phyloP scores from a whole-genome alignment of 2,113 vertebrate genomes.

The Vulpes ferrilata region DNA sequence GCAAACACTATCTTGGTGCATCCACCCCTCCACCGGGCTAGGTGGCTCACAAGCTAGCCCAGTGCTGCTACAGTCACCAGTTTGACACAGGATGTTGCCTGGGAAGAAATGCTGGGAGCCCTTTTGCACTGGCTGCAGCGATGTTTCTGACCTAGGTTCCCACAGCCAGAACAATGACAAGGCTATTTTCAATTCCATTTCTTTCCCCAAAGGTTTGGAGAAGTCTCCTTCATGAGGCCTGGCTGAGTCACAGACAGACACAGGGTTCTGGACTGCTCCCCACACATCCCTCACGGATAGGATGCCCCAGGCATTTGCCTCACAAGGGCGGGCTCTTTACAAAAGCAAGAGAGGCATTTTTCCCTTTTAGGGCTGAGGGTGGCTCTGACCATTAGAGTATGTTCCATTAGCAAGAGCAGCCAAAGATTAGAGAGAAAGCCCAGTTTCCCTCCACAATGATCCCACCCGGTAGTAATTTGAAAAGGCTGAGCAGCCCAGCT shows the following conservation, averaged over 20 bases:
- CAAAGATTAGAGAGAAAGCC: background rate
- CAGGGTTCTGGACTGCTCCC: background rate
- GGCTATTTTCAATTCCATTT: background rate
- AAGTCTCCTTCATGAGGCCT: background rate
- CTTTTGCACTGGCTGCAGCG: background rate
- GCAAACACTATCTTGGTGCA: background rate
- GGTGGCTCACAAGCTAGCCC: background rate
- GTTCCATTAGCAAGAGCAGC: background rate
- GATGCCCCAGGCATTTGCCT: background rate
- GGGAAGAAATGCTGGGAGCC: background rate
- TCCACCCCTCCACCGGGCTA: background rate
- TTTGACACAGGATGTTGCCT: rapidly evolving
- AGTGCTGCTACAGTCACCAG: background rate
- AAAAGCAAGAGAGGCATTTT: background rate
- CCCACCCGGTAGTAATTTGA: background rate
- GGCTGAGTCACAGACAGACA: background rate
- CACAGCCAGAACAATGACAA: background rate
- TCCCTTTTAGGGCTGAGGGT: background rate
- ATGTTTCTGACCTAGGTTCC: conserved; percentile 17
- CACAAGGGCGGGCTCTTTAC: background rate
- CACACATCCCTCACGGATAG: rapidly evolving
- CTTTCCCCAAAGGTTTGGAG: background rate
- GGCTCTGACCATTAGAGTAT: conserved; percentile 7
- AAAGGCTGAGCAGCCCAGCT: background rate
- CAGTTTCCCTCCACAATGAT: background rate